Percentiles rank a stretch among this genome's conserved stretches.
Evolutionary conservation across 2,113 vertebrate species (phyloP).

Genomic region (Salminus brasiliensis): DNA sequence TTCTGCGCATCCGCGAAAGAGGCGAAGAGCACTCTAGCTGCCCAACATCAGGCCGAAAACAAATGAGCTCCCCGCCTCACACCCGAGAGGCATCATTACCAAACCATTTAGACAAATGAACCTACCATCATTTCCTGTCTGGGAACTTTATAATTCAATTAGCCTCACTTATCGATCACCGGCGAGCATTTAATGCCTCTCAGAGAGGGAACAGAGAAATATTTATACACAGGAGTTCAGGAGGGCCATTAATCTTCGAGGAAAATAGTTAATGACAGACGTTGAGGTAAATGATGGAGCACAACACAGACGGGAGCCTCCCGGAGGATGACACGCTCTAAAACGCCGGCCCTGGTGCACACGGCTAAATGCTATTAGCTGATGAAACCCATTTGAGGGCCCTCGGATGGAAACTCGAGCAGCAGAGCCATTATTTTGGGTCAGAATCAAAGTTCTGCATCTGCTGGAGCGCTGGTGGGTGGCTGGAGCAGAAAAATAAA

Average conservation of each 20-base stretch:
- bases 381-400: conserved; percentile 22
- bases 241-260: conserved; percentile 36
- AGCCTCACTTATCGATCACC: conserved; percentile 49
- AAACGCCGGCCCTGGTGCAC: not conserved
- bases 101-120: conserved; percentile 54
- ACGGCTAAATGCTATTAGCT: conserved; percentile 16
- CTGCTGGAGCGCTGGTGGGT: conserved; percentile 13
- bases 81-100: conserved; percentile 51
- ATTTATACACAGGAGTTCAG: conserved; percentile 45
- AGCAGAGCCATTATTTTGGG: conserved; percentile 27
- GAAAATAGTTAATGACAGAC: conserved; percentile 30
- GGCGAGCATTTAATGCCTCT: conserved; percentile 44
- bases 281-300: conserved; percentile 31
- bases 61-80: conserved; percentile 40
- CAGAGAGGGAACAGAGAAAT: conserved; percentile 34
- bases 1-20: conserved; percentile 1
- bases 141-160: conserved; percentile 53
- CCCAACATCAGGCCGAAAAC: conserved; percentile 40
- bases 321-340: not conserved
- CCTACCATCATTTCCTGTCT: conserved; percentile 43
- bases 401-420: not conserved
- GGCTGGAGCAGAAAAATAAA: conserved; percentile 19
- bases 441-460: conserved; percentile 9
- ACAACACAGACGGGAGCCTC: not conserved
- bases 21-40: conserved; percentile 38